Evolutionary conservation across 2,113 vertebrate genomes (phyloP), one percentile per base, ranked within the genome.

Genomic region (Syrmaticus mikado): DNA sequence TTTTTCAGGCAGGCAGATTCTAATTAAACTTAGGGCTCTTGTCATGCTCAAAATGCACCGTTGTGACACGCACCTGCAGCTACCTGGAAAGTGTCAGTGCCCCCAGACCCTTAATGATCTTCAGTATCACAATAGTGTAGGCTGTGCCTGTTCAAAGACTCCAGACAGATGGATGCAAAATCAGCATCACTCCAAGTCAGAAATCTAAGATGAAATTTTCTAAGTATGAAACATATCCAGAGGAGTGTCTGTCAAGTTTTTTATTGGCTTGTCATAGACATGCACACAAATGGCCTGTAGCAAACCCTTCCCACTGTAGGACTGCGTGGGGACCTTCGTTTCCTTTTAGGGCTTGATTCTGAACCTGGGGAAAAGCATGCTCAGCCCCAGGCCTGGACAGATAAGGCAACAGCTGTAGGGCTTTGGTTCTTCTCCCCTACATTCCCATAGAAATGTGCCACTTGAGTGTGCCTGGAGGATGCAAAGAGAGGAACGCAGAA

Each of bases 321-420:
- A 58, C 21, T 71, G 80, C 45, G 61, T 40, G 41, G 65, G 46
- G 58, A 80, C 13, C 40, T 89, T 48, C 0, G 2, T 53, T 82
- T 85, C 79, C 72, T 81, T 93, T 92, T 86, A 74, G 52, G 82
- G 87, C 46, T 87, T 72, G 38, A 0, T 94, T 91, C 87, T 85
- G 87, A 89, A 77, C 13, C 13, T 6, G 10, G 30, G 11, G 19
- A 71, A 62, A 74, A 41, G 25, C 20, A 55, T 71, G 92, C 36
- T 87, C 88, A 81, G 46, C 27, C 1, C 74, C 65, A 65, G 62
- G 71, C 75, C 77, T 85, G 84, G 67, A 75, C 36, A 73, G 2
- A 21, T 46, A 40, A 14, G 75, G 60, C 71, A 95, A 91, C 94
- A 95, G 89, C 94, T 94, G 92, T 89, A 50, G 1, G 89, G 75